Evolutionary conservation across 2,888 invertebrate species (phyloP).

Genomic region (Macroteleia sp.): DNA sequence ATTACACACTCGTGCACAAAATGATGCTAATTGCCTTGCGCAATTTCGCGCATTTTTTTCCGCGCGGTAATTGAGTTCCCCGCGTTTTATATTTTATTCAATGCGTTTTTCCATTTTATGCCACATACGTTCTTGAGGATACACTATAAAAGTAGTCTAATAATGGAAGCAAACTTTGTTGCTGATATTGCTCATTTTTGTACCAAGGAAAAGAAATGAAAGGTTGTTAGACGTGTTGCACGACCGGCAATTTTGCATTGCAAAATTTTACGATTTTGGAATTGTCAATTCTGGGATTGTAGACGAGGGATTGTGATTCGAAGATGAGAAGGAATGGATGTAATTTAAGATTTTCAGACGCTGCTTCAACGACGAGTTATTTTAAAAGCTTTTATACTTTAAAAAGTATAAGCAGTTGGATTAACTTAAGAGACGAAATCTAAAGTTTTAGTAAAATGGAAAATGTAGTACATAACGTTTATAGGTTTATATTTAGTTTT

Average conservation of each 20-base stretch:
- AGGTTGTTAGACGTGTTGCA: neutral
- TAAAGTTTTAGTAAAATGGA: too few relatives aligned
- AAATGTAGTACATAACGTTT: too few relatives aligned
- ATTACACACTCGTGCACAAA: slow-evolving; percentile 13
- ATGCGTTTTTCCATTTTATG: slow-evolving; percentile 15
- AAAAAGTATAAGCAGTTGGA: too few relatives aligned
- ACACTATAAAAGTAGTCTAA: slow-evolving; percentile 9
- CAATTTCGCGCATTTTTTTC: slow-evolving; percentile 32
- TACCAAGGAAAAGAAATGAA: neutral
- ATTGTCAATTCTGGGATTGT: neutral
- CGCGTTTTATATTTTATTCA: slow-evolving; percentile 31
- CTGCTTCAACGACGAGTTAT: too few relatives aligned
- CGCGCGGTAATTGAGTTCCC: slow-evolving; percentile 22
- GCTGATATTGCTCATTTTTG: neutral
- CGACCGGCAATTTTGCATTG: slow-evolving; percentile 1
- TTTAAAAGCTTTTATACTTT: too few relatives aligned
- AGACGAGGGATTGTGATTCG: neutral
- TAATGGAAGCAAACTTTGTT: slow-evolving; percentile 2
- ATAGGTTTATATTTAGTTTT: too few relatives aligned
- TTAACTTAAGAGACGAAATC: too few relatives aligned
- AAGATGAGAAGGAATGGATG: neutral
- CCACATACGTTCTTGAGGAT: slow-evolving; percentile 24
- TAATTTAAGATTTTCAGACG: too few relatives aligned
- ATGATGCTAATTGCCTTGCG: slow-evolving; percentile 23
- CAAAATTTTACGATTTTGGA: neutral